Percentiles rank a stretch among this genome's conserved stretches.
phyloP scores from a whole-genome alignment of 2,888 invertebrate genomes.

The Dicyrtomina minuta region DNA sequence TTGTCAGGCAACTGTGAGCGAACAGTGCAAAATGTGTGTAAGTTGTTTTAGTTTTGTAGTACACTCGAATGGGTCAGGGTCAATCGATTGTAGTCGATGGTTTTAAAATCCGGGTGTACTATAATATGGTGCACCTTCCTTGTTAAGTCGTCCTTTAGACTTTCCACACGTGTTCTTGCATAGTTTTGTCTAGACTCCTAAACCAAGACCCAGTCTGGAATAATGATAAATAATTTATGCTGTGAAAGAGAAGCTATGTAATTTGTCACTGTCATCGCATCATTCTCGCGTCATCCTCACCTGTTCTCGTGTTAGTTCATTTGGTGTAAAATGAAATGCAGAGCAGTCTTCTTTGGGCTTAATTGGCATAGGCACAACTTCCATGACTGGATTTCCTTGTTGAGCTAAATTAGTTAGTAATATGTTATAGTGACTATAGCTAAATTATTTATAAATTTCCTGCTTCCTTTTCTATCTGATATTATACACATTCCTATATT shows the following conservation, averaged over 20 bases:
- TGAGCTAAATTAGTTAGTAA: background rate
- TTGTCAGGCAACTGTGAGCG: no score
- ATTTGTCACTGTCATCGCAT: background rate
- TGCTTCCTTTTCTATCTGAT: background rate
- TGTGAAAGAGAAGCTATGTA: background rate
- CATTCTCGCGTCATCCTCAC: background rate
- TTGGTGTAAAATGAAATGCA: conserved; percentile 4
- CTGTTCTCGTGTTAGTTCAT: conserved; percentile 5
- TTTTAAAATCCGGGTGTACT: no score
- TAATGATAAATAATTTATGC: background rate
- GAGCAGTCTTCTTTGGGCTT: conserved; percentile 17
- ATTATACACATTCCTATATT: background rate
- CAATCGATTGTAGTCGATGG: no score
- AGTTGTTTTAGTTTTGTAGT: no score
- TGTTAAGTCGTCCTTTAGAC: no score
- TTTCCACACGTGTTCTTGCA: no score
- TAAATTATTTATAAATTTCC: background rate
- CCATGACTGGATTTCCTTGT: conserved; percentile 7
- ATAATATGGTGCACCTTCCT: no score
- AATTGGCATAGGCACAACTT: background rate
- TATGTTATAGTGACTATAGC: background rate
- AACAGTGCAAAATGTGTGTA: no score
- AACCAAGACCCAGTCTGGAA: no score
- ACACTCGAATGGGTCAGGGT: no score
- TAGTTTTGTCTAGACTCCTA: no score